A percentile compares a stretch with the other conserved stretches of the same genome.
These are phyloP conservation scores for Tillus elongatus DNA, from an alignment of 2,888 invertebrate genomes.

Conservation along the genomic window DNA sequence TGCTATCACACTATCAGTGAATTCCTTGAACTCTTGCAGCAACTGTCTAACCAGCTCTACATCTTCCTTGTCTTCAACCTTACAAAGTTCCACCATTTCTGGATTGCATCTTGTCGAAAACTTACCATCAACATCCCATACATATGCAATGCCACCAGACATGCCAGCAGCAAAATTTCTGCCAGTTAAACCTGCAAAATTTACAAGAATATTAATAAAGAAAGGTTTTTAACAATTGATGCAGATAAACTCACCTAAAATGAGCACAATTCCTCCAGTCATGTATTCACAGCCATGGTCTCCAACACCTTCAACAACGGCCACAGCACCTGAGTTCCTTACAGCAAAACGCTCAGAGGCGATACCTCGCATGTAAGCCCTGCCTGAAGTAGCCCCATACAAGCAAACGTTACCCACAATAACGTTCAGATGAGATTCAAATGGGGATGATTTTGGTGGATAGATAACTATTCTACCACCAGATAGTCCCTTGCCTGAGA, in stretches of 20 bases:
- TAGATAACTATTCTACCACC: slow-evolving; percentile 90
- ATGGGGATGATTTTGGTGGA: slow-evolving; percentile 78
- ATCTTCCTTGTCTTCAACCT: slow-evolving; percentile 71
- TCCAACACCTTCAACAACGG: slow-evolving; percentile 96
- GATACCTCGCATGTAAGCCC: slow-evolving; percentile 80
- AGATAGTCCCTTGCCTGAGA: slow-evolving; percentile 70
- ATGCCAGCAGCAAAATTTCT: slow-evolving; percentile 99
- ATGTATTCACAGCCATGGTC: slow-evolving; percentile 99
- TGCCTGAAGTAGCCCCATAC: slow-evolving; percentile 93
- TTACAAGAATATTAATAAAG: slow-evolving; percentile 11
- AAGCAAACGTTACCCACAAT: slow-evolving; percentile 97
- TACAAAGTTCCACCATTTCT: slow-evolving; percentile 90
- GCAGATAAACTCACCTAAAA: slow-evolving; percentile 49
- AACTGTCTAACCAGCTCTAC: slow-evolving; percentile 64
- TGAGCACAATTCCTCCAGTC: slow-evolving; percentile 89
- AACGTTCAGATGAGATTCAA: slow-evolving; percentile 88
- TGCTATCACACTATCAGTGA: slow-evolving; percentile 77
- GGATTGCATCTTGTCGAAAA: slow-evolving; percentile 83
- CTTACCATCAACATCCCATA: slow-evolving; percentile 80
- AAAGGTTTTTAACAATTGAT: too few species aligned
- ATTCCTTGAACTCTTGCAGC: slow-evolving; percentile 73
- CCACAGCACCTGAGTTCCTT: slow-evolving; percentile 90
- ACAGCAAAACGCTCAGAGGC: slow-evolving; percentile 98
- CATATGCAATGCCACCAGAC: slow-evolving; percentile 90
- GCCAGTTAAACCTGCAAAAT: slow-evolving; percentile 72